Conservation (phyloP, 1,140 invertebrate genomes). For the Bombyx mandarina region DNA sequence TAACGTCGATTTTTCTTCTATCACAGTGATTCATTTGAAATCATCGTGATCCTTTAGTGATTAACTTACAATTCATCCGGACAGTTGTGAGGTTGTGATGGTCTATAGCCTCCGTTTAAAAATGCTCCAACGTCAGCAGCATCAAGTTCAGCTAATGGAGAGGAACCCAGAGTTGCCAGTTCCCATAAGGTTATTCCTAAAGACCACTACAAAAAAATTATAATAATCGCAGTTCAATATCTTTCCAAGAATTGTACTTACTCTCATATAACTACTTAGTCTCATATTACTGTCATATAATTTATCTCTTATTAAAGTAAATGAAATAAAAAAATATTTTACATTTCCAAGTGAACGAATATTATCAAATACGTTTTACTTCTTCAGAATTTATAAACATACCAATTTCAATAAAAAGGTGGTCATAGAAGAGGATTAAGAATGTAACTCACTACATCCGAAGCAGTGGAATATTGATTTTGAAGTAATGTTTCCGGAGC, state of each 20-base stretch:
- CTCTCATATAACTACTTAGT: too few species aligned
- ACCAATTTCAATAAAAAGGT: too few species aligned
- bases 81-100: conserved; percentile 92
- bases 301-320: too few species aligned
- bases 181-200: conserved; percentile 97
- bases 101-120: conserved; percentile 88
- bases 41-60: neutral
- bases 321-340: too few species aligned
- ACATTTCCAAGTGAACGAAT: too few species aligned
- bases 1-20: too few species aligned
- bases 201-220: conserved; percentile 80
- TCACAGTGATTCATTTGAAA: too few species aligned
- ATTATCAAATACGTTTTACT: too few species aligned
- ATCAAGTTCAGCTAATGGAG: conserved; percentile 91
- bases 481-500: conserved; percentile 89
- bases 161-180: conserved; percentile 88
- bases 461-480: conserved; percentile 83
- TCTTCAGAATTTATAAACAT: too few species aligned
- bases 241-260: neutral
- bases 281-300: too few species aligned
- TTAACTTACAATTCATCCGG: conserved; percentile 93
- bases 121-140: conserved; percentile 92
- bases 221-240: neutral
- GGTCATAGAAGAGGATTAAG: too few species aligned
- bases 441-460: conserved; percentile 82